Base-by-base conservation (phyloP, 2,797 vertebrate species). In the Aulostomus chinensis region DNA sequence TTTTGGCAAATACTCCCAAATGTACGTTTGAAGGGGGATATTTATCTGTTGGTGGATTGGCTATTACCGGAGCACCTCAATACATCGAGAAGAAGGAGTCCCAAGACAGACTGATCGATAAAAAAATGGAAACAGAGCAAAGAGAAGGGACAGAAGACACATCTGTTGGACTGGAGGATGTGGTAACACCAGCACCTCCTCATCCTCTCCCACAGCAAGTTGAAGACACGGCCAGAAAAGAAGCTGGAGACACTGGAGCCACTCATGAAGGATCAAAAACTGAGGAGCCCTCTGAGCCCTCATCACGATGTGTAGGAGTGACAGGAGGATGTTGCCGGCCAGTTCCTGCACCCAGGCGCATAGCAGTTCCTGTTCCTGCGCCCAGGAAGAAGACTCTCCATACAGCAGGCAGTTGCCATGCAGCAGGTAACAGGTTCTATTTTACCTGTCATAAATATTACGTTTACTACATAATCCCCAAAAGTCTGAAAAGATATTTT, bases 1-100 rank as follows among this genome's bases (percentile, higher is more conserved):
- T n/a, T 11, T 6, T 17, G 14, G 14, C 9, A 28, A 16, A n/a
- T n/a, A n/a, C n/a, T n/a, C n/a, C n/a, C n/a, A n/a, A n/a, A n/a
- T n/a, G n/a, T n/a, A n/a, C n/a, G n/a, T n/a, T n/a, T n/a, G n/a
- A 58, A 38, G 14, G 43, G 7, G 51, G 28, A 31, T 58, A 33
- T 46, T 38, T 53, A 31, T 80, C 78, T 56, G 22, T 76, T 5
- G 20, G 35, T 13, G 81, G 78, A 42, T 20, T 41, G 15, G 22
- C 51, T 1, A 34, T 83, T 51, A 45, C 18, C 58, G 50, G 36
- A 12, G 17, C 76, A 25, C 70, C 82, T 58, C 33, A 41, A 64
- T 84, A 75, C 54, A 21, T 53, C 37, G 41, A 39, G 38, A 58
- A 28, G 59, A 53, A 51, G 41, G 68, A 65, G 54, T 18, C 65